Evolutionary conservation across 1,140 invertebrate species (phyloP).

Genomic region (Thaumatotibia leucotreta): DNA sequence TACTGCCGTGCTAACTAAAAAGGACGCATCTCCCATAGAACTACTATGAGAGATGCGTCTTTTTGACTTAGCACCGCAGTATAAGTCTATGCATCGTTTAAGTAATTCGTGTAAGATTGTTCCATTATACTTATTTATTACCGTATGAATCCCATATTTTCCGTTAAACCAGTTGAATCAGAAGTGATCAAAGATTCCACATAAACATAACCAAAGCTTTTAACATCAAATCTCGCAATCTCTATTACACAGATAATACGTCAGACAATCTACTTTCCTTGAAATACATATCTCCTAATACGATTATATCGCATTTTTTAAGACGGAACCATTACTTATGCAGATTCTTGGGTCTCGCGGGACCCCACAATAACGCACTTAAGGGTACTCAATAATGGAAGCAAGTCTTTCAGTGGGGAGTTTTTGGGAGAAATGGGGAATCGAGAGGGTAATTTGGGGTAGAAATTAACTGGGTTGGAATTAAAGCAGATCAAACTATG

Average conservation of each 20-base stretch:
- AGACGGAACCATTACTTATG: slow-evolving; percentile 24
- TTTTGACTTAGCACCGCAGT: too few relatives aligned
- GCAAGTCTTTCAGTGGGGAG: slow-evolving; percentile 21
- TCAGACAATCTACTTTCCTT: neutral
- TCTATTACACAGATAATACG: neutral
- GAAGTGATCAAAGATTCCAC: too few relatives aligned
- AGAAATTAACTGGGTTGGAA: neutral
- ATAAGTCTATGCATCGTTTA: too few relatives aligned
- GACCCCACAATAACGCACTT: slow-evolving; percentile 63
- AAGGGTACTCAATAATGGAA: slow-evolving; percentile 55
- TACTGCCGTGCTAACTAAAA: too few relatives aligned
- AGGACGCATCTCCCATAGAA: too few relatives aligned
- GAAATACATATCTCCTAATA: neutral
- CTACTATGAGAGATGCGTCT: too few relatives aligned
- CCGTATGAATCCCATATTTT: too few relatives aligned
- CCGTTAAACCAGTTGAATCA: too few relatives aligned
- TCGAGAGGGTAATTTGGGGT: neutral
- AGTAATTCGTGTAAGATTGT: too few relatives aligned
- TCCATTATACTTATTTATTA: too few relatives aligned
- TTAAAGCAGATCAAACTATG: neutral
- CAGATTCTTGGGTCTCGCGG: slow-evolving; percentile 37
- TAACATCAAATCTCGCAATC: too few relatives aligned
- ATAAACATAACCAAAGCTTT: too few relatives aligned
- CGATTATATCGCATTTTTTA: slow-evolving; percentile 15
- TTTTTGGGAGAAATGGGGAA: neutral